phyloP scores from a whole-genome alignment of 2,797 vertebrate genomes.

The Arremon aurantiirostris region DNA sequence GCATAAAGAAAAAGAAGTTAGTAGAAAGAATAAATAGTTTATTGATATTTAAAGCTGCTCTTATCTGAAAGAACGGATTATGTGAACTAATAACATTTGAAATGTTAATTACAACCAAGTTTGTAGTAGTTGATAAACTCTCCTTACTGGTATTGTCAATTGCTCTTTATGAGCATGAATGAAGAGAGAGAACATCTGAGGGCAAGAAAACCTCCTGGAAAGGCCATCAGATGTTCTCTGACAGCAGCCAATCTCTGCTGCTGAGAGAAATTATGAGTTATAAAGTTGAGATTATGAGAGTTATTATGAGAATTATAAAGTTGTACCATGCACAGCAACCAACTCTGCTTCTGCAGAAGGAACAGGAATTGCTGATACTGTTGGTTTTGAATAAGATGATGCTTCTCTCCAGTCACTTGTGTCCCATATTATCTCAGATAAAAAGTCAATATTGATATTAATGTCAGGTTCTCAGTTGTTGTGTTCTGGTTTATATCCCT shows the following conservation, averaged over 20 bases:
- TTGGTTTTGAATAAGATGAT: not conserved
- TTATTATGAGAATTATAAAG: not conserved
- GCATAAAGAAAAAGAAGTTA: not conserved
- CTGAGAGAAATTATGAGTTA: not conserved
- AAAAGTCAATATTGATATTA: not conserved
- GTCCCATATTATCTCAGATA: not conserved
- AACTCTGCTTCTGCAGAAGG: not conserved
- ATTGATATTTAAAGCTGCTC: not conserved
- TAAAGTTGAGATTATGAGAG: not conserved
- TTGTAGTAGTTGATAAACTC: not conserved
- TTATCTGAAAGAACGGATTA: not conserved
- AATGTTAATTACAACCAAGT: not conserved
- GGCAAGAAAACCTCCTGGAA: not conserved
- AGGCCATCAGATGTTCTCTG: not conserved
- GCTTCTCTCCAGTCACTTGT: not conserved
- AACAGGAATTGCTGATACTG: not conserved
- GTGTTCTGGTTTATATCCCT: not conserved
- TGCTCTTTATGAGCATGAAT: not conserved
- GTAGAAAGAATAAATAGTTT: not conserved
- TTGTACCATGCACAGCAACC: not conserved
- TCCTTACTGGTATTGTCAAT: not conserved
- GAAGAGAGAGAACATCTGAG: not conserved
- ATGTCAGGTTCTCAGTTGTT: not conserved
- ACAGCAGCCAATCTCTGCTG: not conserved
- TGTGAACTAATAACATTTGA: not conserved